These are phyloP conservation scores for Drosophila nebulosa DNA, from an alignment of 1,140 invertebrate genomes.

Conservation along the genomic window DNA sequence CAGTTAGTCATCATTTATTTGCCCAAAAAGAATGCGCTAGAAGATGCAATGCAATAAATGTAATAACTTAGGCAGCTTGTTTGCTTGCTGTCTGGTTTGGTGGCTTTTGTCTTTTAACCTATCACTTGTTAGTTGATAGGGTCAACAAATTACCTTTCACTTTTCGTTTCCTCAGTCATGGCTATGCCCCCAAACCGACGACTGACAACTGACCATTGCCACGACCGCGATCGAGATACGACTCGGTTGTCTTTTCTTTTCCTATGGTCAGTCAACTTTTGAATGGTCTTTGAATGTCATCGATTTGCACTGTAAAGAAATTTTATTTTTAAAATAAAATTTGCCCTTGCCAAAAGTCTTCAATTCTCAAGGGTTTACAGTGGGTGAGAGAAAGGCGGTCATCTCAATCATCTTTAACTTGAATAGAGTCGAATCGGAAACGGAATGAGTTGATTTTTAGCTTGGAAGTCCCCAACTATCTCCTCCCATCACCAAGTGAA, in stretches of 20 bases:
- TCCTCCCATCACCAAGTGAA: no score
- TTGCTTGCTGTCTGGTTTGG: no score
- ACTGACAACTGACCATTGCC: background rate
- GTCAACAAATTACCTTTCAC: conserved; percentile 41
- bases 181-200: conserved; percentile 1
- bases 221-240: background rate
- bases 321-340: no score
- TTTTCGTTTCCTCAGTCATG: conserved; percentile 26
- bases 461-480: no score
- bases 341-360: background rate
- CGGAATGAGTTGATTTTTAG: no score
- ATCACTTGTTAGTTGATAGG: background rate
- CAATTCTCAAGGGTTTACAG: no score
- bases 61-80: background rate
- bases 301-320: background rate
- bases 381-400: no score
- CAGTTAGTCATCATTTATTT: background rate
- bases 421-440: no score
- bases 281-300: background rate
- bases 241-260: background rate
- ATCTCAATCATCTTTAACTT: no score
- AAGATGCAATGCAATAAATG: background rate
- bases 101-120: background rate
- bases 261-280: background rate
- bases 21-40: background rate